phyloP scores from a whole-genome alignment of 2,888 invertebrate genomes.

The Vesta saturnalis region DNA sequence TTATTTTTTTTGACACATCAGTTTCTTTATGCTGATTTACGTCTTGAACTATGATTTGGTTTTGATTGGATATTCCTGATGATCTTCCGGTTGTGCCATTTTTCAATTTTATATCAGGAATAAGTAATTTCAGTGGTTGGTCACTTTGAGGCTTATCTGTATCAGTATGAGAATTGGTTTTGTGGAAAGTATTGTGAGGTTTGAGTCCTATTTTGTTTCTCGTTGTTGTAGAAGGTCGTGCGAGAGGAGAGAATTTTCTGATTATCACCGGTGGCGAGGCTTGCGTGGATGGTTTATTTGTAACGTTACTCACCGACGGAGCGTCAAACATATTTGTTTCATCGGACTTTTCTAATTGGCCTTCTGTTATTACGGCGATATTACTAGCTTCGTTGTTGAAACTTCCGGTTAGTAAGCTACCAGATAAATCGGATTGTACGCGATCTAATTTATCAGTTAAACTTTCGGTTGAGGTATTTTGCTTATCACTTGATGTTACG shows the following conservation, averaged over 20 bases:
- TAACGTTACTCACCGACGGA: constrained; percentile 60
- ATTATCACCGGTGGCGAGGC: constrained; percentile 72
- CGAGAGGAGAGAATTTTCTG: constrained; percentile 69
- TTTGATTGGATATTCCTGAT: constrained; percentile 67
- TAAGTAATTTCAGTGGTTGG: constrained; percentile 50
- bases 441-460: constrained; percentile 87
- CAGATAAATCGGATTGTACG: constrained; percentile 85
- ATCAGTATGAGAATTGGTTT: constrained; percentile 50
- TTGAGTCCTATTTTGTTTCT: constrained; percentile 44
- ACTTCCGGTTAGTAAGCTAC: constrained; percentile 78
- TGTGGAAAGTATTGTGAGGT: constrained; percentile 68
- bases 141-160: constrained; percentile 53
- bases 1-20: constrained; percentile 34
- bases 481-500: constrained; percentile 30
- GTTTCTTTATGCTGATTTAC: constrained; percentile 46
- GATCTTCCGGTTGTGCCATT: constrained; percentile 65
- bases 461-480: constrained; percentile 77
- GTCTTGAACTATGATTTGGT: constrained; percentile 69
- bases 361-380: constrained; percentile 71
- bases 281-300: constrained; percentile 42
- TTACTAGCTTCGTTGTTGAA: constrained; percentile 77
- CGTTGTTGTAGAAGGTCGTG: constrained; percentile 52
- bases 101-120: constrained; percentile 45
- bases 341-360: constrained; percentile 56
- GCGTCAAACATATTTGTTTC: constrained; percentile 48